These are phyloP conservation scores for Drosophila seguyi DNA, from an alignment of 1,140 invertebrate species.

Conservation along the genomic window DNA sequence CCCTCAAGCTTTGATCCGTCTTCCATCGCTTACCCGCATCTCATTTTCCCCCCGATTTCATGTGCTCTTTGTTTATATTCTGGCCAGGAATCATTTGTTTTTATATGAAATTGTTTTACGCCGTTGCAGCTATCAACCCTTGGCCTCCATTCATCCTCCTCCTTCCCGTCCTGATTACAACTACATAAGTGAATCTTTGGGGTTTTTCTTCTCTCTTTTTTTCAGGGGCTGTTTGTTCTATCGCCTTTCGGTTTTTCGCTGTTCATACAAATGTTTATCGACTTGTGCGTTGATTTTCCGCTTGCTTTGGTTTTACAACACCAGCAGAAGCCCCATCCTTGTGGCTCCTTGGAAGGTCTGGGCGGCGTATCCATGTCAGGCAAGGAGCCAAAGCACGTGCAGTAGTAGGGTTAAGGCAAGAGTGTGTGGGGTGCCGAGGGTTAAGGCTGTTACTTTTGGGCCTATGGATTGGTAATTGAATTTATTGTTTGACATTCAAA, in stretches of 20 bases:
- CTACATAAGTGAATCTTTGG: constrained; percentile 56
- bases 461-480: constrained; percentile 80
- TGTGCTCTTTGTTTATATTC: constrained; percentile 33
- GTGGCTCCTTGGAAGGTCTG: constrained; percentile 30
- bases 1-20: neutral
- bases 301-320: constrained; percentile 75
- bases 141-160: neutral
- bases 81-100: constrained; percentile 64
- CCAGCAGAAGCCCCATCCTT: constrained; percentile 18
- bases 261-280: constrained; percentile 76
- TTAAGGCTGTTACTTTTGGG: constrained; percentile 22
- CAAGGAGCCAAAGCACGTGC: constrained; percentile 55
- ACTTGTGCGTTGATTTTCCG: constrained; percentile 78
- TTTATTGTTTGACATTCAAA: constrained; percentile 84
- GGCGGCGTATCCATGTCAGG: constrained; percentile 52
- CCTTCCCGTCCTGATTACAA: constrained; percentile 8
- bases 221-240: constrained; percentile 15
- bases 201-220: constrained; percentile 18
- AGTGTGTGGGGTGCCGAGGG: constrained; percentile 9
- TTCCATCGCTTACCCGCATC: neutral
- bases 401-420: constrained; percentile 63
- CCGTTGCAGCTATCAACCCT: constrained; percentile 18
- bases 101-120: constrained; percentile 69
- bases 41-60: neutral
- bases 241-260: constrained; percentile 31